Evolutionary conservation across 92 coral and sea anemone species (phyloP).

Genomic region (Micromussa lordhowensis): DNA sequence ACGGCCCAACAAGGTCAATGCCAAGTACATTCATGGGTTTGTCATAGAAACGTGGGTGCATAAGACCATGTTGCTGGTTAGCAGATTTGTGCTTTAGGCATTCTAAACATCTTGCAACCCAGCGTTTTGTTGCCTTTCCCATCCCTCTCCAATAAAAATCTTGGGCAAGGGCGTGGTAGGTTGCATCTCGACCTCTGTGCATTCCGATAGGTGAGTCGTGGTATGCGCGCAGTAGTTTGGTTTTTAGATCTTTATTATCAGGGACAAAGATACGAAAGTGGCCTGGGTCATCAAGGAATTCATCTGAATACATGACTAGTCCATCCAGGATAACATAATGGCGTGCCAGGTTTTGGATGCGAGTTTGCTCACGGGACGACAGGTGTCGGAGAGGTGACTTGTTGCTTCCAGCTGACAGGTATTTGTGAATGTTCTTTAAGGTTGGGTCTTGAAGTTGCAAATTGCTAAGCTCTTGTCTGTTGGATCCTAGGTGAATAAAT

Average conservation of each 20-base stretch:
- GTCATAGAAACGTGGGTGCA: constrained; percentile 28
- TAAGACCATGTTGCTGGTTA: constrained; percentile 43
- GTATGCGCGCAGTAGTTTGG: constrained; percentile 14
- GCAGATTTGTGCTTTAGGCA: constrained; percentile 34
- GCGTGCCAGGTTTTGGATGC: constrained; percentile 5
- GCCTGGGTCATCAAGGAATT: constrained; percentile 21
- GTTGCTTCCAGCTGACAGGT: constrained; percentile 21
- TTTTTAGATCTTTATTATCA: constrained; percentile 24
- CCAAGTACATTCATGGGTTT: constrained; percentile 41
- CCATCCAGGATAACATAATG: constrained; percentile 17
- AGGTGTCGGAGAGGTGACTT: neutral
- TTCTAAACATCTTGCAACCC: constrained; percentile 48
- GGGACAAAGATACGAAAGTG: constrained; percentile 35
- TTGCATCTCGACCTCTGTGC: constrained; percentile 56
- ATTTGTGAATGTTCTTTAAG: neutral
- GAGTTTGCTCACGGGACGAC: constrained; percentile 4
- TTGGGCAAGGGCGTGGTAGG: constrained; percentile 39
- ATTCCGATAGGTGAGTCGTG: constrained; percentile 51
- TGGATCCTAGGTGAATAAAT: neutral
- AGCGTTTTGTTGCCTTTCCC: constrained; percentile 42
- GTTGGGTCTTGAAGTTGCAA: constrained; percentile 21
- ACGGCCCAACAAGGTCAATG: constrained; percentile 52
- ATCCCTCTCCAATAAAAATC: constrained; percentile 61
- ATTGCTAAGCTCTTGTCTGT: neutral
- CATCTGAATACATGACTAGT: constrained; percentile 19